phyloP scores from a whole-genome alignment of 2,113 vertebrate species.

The Pontoporia blainvillei region DNA sequence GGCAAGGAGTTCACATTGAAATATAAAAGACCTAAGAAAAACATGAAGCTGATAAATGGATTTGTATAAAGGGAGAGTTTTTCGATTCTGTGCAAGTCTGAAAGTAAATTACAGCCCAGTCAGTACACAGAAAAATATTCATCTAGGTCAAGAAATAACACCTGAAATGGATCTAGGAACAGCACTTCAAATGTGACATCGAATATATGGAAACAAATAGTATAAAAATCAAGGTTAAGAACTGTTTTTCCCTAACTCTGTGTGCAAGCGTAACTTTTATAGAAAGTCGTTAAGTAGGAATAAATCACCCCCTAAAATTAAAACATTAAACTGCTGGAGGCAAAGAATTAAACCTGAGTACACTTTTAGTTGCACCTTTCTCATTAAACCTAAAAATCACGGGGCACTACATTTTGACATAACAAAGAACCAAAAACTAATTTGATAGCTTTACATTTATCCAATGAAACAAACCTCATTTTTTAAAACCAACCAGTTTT shows the following conservation, averaged over 20 bases:
- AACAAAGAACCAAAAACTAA: neutral
- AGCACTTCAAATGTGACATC: neutral
- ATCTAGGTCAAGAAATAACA: neutral
- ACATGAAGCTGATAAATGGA: neutral
- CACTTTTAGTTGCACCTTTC: neutral
- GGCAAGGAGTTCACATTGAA: neutral
- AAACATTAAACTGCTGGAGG: neutral
- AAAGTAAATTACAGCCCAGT: neutral
- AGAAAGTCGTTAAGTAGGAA: neutral
- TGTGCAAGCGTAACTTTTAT: neutral
- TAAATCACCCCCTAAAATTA: neutral
- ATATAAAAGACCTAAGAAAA: slow-evolving; percentile 1
- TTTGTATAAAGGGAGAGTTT: neutral
- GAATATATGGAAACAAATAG: neutral
- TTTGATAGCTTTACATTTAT: neutral
- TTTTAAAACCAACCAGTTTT: neutral
- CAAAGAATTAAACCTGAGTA: neutral
- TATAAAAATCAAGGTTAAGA: neutral
- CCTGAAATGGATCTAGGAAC: neutral
- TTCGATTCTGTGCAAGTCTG: neutral
- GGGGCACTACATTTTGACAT: neutral
- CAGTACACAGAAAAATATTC: neutral
- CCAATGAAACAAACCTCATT: neutral
- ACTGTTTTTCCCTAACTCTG: neutral
- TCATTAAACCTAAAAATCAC: neutral